phyloP scores from a whole-genome alignment of 2,113 vertebrate genomes.

The Synodontis membranacea region DNA sequence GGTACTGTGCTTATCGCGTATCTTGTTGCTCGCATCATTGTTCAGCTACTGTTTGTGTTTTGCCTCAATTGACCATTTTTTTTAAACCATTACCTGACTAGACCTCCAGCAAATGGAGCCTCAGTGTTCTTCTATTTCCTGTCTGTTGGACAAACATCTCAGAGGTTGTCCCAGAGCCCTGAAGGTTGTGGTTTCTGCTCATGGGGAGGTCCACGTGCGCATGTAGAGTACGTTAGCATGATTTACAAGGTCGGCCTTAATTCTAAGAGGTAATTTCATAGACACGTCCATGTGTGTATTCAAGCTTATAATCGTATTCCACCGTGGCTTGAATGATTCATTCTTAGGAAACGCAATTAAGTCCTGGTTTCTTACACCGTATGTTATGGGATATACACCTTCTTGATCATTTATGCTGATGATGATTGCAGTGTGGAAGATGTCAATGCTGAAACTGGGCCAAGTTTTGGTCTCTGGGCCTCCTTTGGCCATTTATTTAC shows the following conservation, averaged over 20 bases:
- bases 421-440: slow-evolving; percentile 40
- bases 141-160: not conserved
- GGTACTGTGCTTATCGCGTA: not conserved
- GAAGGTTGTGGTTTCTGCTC: not conserved
- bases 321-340: slow-evolving; percentile 27
- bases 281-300: slow-evolving; percentile 16
- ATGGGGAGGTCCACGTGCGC: not conserved
- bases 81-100: not conserved
- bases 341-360: slow-evolving; percentile 27
- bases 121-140: not conserved
- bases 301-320: slow-evolving; percentile 27
- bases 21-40: not conserved
- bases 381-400: not conserved
- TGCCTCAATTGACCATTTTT: not conserved
- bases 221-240: not conserved
- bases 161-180: not conserved
- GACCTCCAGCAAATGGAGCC: not conserved
- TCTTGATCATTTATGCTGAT: not conserved
- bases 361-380: not conserved
- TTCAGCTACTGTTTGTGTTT: not conserved
- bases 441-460: slow-evolving; percentile 33
- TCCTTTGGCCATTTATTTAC: slow-evolving; percentile 61
- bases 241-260: not conserved
- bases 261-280: not conserved
- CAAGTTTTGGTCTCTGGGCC: slow-evolving; percentile 54